Base-by-base conservation (phyloP, 2,888 invertebrate species). In the Acleris sparsana region DNA sequence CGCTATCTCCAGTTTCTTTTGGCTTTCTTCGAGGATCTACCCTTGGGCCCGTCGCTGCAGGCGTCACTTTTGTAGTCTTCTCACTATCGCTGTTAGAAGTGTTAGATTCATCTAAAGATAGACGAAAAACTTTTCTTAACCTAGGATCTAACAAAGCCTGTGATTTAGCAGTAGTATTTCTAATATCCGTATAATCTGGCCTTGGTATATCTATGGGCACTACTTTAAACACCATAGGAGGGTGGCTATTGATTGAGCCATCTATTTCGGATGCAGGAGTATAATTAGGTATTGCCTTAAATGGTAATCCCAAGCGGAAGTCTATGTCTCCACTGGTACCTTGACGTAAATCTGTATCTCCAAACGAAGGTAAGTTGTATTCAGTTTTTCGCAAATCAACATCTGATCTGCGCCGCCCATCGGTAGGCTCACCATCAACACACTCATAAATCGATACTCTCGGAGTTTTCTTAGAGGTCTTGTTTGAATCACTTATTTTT, bases 221-320 rank as follows among this genome's bases (percentile, higher is more conserved):
- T 73, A 95, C 89, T 81, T 94, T 95, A 92, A 96, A 97, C 0
- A 88, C 74, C 60, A 97, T 95, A 0, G 96, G 96, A 0, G 95
- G 94, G 82, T 97, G 97, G 51, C 96, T 95, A 60, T 95, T 95
- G 53, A 96, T 93, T 46, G 96, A 96, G 9, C 96, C 97, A 79
- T 97, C 96, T 69, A 97, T 97, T 91, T 97, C 97, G 0, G 95
- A 96, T 29, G 97, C 97, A 0, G 97, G 97, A 16, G 95, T 94
- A 81, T 97, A 97, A 74, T 96, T 95, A n/a, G 96, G 95, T 56
- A 96, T 94, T 9, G 96, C 95, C 82, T 97, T 96, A 78, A 97
- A 97, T 0, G 97, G 96, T 65, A 96, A 84, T 29, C 94, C 93
- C 73, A 96, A 86, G 25, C 97, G 93, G 70, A 97, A 93, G 86